Base-by-base conservation (phyloP, 2,113 vertebrate genomes). In the Polyodon spathula region DNA sequence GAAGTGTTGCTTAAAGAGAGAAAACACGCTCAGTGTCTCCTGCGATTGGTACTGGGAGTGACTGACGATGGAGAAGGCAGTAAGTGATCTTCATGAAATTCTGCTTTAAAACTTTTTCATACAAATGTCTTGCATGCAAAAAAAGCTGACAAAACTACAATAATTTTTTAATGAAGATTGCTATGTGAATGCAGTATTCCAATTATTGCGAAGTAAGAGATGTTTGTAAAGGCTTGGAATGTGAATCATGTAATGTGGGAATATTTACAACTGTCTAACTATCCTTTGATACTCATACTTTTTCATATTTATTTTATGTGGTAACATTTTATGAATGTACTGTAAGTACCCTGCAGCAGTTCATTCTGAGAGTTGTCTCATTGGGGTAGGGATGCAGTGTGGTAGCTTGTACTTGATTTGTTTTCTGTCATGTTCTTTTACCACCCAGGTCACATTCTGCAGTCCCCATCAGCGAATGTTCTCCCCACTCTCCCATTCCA, bases 51-150 rank as follows among this genome's bases (percentile, higher is more conserved):
- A 65, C 85, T 99, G 73, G 96, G 96, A 39, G 96, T 98, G 73
- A 98, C 95, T 7, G 96, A 99, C 61, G 96, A 99, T 71, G 96
- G 95, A 66, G 95, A 99, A 82, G 96, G 96, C 85, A 98, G 96
- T 98, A 86, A 93, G 95, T 97, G 57, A 65, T 54, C 74, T 69
- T 68, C 71, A 17, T 75, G 64, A 54, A 69, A 55, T 56, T 56
- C 40, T 6, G 12, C 60, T 54, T 68, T 53, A 46, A 68, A 12
- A 8, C 27, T 4, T 65, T 73, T 65, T 4, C 41, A 10, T 1
- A 54, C 15, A 69, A 43, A 58, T 71, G 44, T 12, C 57, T 59
- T 37, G 65, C 46, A 44, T 27, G 27, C 27, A 27, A 27, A 27
- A 27, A 27, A 27, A 27, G 27, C 27, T 27, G 27, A 27, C 27